Conservation (phyloP, 1,140 invertebrate species). For the Mycetomoellerius zeteki region DNA sequence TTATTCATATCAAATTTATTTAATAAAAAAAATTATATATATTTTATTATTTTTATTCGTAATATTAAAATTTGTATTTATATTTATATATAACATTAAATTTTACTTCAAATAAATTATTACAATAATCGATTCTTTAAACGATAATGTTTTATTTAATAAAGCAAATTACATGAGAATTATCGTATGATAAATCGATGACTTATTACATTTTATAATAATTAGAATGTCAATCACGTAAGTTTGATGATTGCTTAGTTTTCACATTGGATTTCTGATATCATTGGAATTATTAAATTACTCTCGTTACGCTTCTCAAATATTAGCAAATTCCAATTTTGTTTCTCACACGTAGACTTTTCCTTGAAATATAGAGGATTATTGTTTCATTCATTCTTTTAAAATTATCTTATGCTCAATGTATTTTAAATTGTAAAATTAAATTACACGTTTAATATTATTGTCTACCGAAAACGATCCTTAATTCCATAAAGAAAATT, state of each 20-base stretch:
- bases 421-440: neutral
- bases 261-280: constrained; percentile 26
- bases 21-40: neutral
- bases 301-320: constrained; percentile 24
- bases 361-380: constrained; percentile 1
- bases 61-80: neutral
- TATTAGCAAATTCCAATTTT: constrained; percentile 43
- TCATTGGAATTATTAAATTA: constrained; percentile 33
- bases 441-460: neutral
- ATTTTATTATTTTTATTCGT: neutral
- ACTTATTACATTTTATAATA: constrained; percentile 18
- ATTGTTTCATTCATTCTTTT: neutral
- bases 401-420: neutral
- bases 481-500: neutral
- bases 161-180: neutral
- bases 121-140: no score
- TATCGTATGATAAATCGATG: neutral
- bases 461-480: neutral
- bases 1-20: constrained; percentile 14
- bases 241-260: constrained; percentile 31
- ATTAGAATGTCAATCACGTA: constrained; percentile 34
- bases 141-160: neutral
- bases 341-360: neutral
- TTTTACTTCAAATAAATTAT: neutral
- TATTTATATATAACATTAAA: neutral